Base-by-base conservation (phyloP, 2,113 vertebrate species). In the Martes martes region DNA sequence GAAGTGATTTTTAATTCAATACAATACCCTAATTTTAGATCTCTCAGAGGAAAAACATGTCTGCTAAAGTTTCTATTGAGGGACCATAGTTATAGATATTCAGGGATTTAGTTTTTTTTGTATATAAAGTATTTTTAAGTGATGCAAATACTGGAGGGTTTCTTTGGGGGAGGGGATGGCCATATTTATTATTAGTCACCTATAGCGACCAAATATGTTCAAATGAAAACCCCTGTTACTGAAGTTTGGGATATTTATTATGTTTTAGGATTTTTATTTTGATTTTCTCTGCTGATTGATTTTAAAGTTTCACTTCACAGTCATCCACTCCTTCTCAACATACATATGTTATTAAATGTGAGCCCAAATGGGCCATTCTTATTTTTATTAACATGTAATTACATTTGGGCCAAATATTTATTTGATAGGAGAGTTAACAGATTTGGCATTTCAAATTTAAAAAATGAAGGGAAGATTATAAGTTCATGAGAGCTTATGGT, bases 351-450 rank as follows among this genome's bases (percentile, higher is more conserved):
- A 90, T 97, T 97, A 98, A 98, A 98, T 97, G 98, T 98, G 98
- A 98, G 78, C 96, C 98, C 55, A 96, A 98, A 95, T 96, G 91
- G 93, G 55, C 50, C 94, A 97, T 96, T 97, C 89, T 98, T 98
- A 96, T 96, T 98, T 98, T 87, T 98, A 97, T 98, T 97, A 97
- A 96, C 98, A 98, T 96, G 95, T 97, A 98, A 98, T 97, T 97
- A 98, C 92, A 98, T 96, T 97, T 96, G 92, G 59, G 95, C 86
- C 95, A 97, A 96, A 97, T 98, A 97, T 98, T 98, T 94, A 95
- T 97, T 97, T 92, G 93, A 97, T 97, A 96, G 95, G 96, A 96
- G 92, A 97, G 80, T 69, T 89, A 96, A 50, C 39, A 80, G 33
- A 90, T 97, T 97, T 98, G 90, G 92, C 71, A 89, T 95, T 11